Evolutionary conservation across 1,140 invertebrate genomes (phyloP), one percentile per base, ranked within the genome.

Genomic region (Drosophila repletoides): DNA sequence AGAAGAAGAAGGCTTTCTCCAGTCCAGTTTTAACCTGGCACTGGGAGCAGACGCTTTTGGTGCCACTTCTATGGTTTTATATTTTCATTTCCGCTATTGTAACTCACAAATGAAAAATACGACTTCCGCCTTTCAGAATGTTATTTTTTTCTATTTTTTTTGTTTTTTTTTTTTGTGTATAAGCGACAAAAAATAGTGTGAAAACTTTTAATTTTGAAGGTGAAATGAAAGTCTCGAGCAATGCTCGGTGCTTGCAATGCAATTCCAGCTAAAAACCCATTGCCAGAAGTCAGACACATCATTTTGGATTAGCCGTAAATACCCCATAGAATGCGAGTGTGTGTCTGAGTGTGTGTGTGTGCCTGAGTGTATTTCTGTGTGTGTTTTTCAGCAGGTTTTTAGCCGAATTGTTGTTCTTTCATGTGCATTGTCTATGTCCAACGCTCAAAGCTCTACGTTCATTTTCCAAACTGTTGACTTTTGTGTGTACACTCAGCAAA

Each of bases 71-170:
- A 86, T 80, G 80, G 72, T 58, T 73, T 86, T 69, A 72, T 72
- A 80, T 75, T 86, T 86, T 72, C 80, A 86, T 86, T 86, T 86
- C 80, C 75, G 80, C 67, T 68, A 29, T 53, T 59, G 55, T 72
- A 45, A 41, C 52, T 72, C 72, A 76, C 76, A 86, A 76, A 80
- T 76, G 64, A 53, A 80, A 86, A 58, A 86, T 76, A 73, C 48
- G 68, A 76, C 80, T 86, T 80, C 67, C 67, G 55, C 45, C 28
- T 60, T 41, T 21, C 12, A 56, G 24, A 55, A 36, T 29, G 5
- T 29, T 38, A 26, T 10, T 29, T 10, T 17, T 29, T 56, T 48
- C 24, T 7, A 15, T 21, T 10, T 38, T 46, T 19, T 17, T 26
- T 46, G 3, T 1, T 33, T 21, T 19, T 15, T 22, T 15, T 10